Conservation (phyloP, 2,888 invertebrate species). For the Cephus rjabovi region DNA sequence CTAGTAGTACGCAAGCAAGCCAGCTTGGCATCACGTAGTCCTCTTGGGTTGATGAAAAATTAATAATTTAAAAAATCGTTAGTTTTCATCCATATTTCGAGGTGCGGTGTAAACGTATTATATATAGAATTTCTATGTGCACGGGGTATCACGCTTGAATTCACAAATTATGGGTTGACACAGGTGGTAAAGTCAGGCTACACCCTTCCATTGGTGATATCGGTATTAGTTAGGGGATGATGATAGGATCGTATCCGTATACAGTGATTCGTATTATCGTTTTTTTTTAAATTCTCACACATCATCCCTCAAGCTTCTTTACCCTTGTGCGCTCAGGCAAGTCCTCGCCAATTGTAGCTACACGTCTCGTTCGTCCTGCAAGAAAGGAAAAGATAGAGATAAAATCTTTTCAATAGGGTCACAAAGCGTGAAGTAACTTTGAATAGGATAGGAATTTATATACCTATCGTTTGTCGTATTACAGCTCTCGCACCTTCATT, state of each 20-base stretch:
- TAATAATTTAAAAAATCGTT: neutral
- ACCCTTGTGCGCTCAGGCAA: neutral
- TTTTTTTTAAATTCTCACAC: neutral
- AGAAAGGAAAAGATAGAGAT: neutral
- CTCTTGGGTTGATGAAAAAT: neutral
- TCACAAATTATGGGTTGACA: slow-evolving; percentile 32
- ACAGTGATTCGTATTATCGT: neutral
- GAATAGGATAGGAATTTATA: neutral
- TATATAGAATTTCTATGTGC: neutral
- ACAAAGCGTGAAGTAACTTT: neutral
- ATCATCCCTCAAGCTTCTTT: neutral
- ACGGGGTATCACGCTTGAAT: slow-evolving; percentile 19
- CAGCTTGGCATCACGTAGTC: neutral
- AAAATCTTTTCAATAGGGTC: neutral
- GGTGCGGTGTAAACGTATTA: neutral
- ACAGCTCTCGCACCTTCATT: neutral
- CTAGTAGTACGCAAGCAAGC: neutral
- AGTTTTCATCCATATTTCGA: neutral
- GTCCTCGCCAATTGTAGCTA: neutral
- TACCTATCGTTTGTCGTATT: neutral
- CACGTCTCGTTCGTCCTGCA: neutral
- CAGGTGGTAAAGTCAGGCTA: slow-evolving; percentile 22
- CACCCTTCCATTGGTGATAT: neutral
- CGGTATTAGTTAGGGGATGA: slow-evolving; percentile 3
- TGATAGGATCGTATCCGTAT: neutral